phyloP scores from a whole-genome alignment of 2,888 invertebrate species.

The Gymnocheta viridis region DNA sequence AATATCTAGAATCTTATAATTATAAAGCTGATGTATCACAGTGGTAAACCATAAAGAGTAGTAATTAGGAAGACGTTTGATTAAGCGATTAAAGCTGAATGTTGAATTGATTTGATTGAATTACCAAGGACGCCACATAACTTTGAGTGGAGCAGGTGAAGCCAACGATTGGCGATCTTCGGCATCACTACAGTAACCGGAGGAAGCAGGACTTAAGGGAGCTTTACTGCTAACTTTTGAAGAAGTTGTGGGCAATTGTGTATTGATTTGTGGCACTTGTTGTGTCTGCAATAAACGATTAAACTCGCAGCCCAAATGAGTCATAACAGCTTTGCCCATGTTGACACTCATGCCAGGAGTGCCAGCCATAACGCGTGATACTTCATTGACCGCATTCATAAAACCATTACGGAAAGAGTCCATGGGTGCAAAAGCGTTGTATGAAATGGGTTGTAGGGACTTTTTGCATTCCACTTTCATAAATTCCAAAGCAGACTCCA shows the following conservation, averaged over 20 bases:
- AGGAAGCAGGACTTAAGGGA: conserved; percentile 79
- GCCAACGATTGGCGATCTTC: conserved; percentile 66
- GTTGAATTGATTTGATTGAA: background rate
- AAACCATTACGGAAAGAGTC: conserved; percentile 94
- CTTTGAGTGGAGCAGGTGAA: conserved; percentile 53
- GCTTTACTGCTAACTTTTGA: conserved; percentile 2
- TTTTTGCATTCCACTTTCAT: conserved; percentile 84
- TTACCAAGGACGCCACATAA: conserved; percentile 71
- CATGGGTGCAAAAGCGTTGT: conserved; percentile 85
- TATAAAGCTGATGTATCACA: conserved; percentile 69
- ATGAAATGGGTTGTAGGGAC: conserved; percentile 81
- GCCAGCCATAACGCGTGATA: conserved; percentile 91
- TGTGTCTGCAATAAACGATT: conserved; percentile 82
- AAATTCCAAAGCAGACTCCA: conserved; percentile 93
- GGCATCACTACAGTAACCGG: conserved; percentile 78
- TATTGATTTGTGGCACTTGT: conserved; percentile 39
- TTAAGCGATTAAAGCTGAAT: conserved; percentile 54
- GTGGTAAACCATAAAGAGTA: conserved; percentile 47
- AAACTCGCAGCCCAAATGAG: conserved; percentile 91
- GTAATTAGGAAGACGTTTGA: conserved; percentile 56
- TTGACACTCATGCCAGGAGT: conserved; percentile 93
- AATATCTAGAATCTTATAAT: conserved; percentile 43
- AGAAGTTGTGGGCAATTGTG: background rate
- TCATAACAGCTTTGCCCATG: conserved; percentile 93
- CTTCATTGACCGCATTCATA: conserved; percentile 94